Base-by-base conservation (phyloP, 1,140 invertebrate genomes). In the Hycleus cichorii region DNA sequence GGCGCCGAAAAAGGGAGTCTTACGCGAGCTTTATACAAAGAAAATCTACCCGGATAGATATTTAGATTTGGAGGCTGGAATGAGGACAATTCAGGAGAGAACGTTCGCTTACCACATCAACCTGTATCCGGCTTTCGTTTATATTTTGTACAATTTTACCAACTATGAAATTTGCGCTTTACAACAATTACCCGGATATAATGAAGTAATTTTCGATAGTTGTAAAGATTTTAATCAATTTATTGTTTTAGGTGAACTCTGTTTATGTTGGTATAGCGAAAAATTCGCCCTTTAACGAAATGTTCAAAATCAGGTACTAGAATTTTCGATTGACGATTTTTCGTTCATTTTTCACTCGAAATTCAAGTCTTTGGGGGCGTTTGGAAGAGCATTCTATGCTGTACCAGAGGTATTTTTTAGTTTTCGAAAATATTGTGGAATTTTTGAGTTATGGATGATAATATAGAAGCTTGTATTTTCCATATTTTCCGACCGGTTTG, bases 211-310 rank as follows among this genome's bases (percentile, higher is more conserved):
- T 47, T 10, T 49, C 10, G 12, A 0, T 52, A 18, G 0, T 32
- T 32, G 2, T 7, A 4, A 1, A 32, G 1, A 32, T 32, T 32
- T 3, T 32, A 32, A 32, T 5, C 0, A 32, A 18, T 18, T 18
- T 18, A 18, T 18, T 18, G 32, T 58, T 61, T 55, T 38, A 65
- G 61, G 58, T 58, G 40, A 47, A 58, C 47, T 72, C 73, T 5
- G 51, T 12, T 43, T 79, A 78, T 60, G 67, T 77, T 27, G 71
- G 73, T 60, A 70, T 69, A 1, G 74, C 77, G 49, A 77, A 76
- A 58, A 56, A 66, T 0, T 78, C 78, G 24, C 75, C 76, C 0
- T 79, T 78, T 55, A 73, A 71, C 44, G 64, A 79, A 62, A 74
- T 78, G 47, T 77, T 79, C 64, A 72, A 64, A 60, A 51, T 69